Evolutionary conservation across 2,797 vertebrate genomes (phyloP), one percentile per base, ranked within the genome.

Genomic region (Adrianichthys oophorus): DNA sequence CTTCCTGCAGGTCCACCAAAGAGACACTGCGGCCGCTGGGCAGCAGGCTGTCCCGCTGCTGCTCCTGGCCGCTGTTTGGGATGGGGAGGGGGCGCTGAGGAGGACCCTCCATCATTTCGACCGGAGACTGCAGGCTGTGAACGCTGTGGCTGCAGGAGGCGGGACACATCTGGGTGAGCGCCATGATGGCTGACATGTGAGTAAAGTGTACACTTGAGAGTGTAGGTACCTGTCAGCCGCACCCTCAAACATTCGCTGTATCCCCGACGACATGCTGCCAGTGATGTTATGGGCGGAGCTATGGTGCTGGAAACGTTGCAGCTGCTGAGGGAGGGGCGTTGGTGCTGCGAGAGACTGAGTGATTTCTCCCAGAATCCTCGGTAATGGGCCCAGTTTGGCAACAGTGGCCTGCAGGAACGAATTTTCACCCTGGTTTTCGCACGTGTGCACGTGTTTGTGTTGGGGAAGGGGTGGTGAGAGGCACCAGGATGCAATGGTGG

Each of bases 381-480:
- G 97, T 70, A 99, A 91, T 15, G 96, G 96, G 66, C 96, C 96
- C 85, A 99, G 83, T 89, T 98, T 98, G 59, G 95, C 95, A 84
- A 98, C 92, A 1, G 95, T 98, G 43, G 95, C 96, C 97, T 99
- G 96, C 94, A 97, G 95, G 92, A 97, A 98, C 93, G 96, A 98
- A 95, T 98, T 98, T 94, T 98, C 96, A 97, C 95, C 95, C 95
- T 98, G 92, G 90, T 90, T 70, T 80, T 14, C 76, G 29, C 48
- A 83, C 40, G 91, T 89, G 91, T 84, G 72, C 52, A 61, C 56
- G 52, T 63, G 52, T 60, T 57, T 78, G 59, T 57, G 41, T 0
- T 37, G 49, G 16, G 19, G 45, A 15, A 77, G 68, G 88, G 62
- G 79, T 84, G 91, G 85, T 91, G 89, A 61, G 89, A 91, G 87